A percentile compares a stretch with the other conserved stretches of the same genome.
Conservation (phyloP, 2,888 invertebrate species). For the Sinotaia quadrata region DNA sequence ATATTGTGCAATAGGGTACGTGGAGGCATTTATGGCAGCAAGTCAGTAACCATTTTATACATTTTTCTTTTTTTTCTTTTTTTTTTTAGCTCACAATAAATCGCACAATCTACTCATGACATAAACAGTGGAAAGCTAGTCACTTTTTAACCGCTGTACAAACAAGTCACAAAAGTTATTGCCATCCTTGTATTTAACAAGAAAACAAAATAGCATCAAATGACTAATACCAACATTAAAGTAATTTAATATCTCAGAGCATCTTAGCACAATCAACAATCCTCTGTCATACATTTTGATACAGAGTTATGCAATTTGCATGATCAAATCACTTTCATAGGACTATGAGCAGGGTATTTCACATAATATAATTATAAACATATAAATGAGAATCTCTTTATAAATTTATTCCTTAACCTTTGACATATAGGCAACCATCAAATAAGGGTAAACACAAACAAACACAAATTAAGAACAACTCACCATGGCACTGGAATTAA, state of each 20-base stretch:
- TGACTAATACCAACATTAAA: constrained; percentile 25
- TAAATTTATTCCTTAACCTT: neutral
- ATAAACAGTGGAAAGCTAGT: too few relatives aligned
- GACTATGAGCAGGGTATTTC: constrained; percentile 9
- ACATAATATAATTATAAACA: constrained; percentile 9
- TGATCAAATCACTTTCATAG: constrained; percentile 22
- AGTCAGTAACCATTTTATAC: too few relatives aligned
- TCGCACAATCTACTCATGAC: too few relatives aligned
- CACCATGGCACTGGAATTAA: constrained; percentile 25
- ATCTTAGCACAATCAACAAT: constrained; percentile 16
- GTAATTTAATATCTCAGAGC: constrained; percentile 19
- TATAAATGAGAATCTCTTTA: constrained; percentile 4
- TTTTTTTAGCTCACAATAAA: too few relatives aligned
- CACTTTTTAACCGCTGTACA: too few relatives aligned
- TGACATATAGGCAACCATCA: constrained; percentile 2
- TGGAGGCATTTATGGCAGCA: neutral
- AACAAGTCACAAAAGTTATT: too few relatives aligned
- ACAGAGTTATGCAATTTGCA: constrained; percentile 11
- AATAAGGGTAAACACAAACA: neutral
- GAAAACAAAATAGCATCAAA: constrained; percentile 9
- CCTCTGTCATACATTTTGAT: constrained; percentile 27
- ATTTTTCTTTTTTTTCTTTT: too few relatives aligned
- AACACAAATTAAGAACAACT: constrained; percentile 19
- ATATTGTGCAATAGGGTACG: neutral
- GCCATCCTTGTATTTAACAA: constrained; percentile 14